phyloP scores from a whole-genome alignment of 30 jellyfish, hydroid and myxozoan genomes.

The Rhopilema esculentum region DNA sequence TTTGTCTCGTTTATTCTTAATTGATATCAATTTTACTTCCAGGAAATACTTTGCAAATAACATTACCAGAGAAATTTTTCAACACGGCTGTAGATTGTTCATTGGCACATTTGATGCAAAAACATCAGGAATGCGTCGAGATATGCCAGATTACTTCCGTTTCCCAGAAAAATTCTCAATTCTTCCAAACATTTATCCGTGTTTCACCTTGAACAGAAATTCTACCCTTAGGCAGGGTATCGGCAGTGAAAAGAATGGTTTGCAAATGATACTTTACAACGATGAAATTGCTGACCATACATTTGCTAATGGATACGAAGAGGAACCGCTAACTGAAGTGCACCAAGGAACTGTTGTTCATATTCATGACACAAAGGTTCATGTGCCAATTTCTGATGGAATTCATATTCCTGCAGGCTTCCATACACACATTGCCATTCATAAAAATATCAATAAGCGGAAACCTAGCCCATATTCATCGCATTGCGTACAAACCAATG shows the following conservation, averaged over 20 bases:
- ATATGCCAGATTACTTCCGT: not conserved
- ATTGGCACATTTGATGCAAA: conserved; percentile 2
- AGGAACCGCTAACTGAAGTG: not conserved
- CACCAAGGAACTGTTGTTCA: not conserved
- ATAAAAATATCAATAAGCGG: not conserved
- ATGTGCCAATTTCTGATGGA: not conserved
- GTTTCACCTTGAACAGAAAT: conserved; percentile 46
- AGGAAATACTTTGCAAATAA: conserved; percentile 10
- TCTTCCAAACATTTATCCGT: conserved; percentile 10
- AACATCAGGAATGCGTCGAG: not conserved
- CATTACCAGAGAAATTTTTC: no score
- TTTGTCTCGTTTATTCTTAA: no score
- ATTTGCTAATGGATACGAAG: not conserved
- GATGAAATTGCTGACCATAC: not conserved
- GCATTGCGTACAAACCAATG: not conserved
- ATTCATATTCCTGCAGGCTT: conserved; percentile 8
- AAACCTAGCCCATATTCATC: conserved; percentile 12
- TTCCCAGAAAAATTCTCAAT: conserved; percentile 28
- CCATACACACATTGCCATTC: not conserved
- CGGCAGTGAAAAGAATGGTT: conserved; percentile 15
- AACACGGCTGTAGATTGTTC: no score
- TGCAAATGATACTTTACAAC: conserved; percentile 30
- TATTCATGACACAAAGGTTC: no score
- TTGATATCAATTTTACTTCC: not conserved
- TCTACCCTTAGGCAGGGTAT: conserved; percentile 7